Percentiles rank a stretch among this genome's conserved stretches.
These are phyloP conservation scores for Seriola quinqueradiata DNA, from an alignment of 2,113 vertebrate species.

Conservation along the genomic window DNA sequence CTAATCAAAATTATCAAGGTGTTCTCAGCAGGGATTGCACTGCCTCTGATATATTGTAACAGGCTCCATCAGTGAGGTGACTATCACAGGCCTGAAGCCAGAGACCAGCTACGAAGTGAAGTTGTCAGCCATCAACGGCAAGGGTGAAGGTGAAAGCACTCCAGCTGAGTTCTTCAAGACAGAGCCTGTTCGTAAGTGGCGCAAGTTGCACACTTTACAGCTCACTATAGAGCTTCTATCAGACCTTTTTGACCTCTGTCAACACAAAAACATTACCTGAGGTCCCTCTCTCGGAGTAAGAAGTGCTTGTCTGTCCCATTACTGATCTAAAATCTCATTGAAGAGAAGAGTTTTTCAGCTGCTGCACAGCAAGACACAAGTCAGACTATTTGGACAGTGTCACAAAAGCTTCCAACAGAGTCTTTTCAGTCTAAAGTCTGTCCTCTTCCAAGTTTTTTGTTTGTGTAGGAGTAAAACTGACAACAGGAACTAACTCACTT, in stretches of 20 bases:
- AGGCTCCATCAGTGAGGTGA: conserved; percentile 81
- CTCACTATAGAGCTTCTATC: conserved; percentile 21
- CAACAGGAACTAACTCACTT: conserved; percentile 21
- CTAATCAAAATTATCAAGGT: conserved; percentile 54
- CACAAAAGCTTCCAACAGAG: conserved; percentile 32
- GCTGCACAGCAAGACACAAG: conserved; percentile 7
- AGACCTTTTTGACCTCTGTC: conserved; percentile 2
- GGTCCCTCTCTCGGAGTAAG: neutral
- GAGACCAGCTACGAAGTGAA: conserved; percentile 91
- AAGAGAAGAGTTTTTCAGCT: conserved; percentile 6
- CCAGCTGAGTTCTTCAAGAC: conserved; percentile 90
- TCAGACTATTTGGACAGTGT: conserved; percentile 18
- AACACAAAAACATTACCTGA: conserved; percentile 6
- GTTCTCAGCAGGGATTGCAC: conserved; percentile 37
- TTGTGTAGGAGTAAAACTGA: conserved; percentile 18
- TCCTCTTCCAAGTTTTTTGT: neutral
- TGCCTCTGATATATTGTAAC: conserved; percentile 56
- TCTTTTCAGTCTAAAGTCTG: conserved; percentile 5
- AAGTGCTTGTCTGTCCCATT: neutral
- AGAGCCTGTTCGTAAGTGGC: conserved; percentile 95
- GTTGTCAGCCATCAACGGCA: conserved; percentile 95
- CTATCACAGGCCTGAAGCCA: conserved; percentile 91
- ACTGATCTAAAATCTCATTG: conserved; percentile 11
- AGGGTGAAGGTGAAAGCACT: conserved; percentile 93
- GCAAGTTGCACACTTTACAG: conserved; percentile 6